Evolutionary conservation across 2,113 vertebrate species (phyloP).

Genomic region (Butorides virescens): DNA sequence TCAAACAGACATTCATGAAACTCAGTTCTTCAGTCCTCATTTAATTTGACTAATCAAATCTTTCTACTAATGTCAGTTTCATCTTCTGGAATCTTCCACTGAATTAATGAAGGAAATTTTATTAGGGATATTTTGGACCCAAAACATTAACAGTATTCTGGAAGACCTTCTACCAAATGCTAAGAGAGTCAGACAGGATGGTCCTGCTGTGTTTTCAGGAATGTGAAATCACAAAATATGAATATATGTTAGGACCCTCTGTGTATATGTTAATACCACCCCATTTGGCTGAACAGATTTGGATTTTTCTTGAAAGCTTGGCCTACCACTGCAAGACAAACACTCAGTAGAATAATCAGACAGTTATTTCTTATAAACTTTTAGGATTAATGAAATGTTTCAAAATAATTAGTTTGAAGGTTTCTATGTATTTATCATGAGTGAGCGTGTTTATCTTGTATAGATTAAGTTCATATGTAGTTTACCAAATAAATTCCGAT

Average conservation of each 20-base stretch:
- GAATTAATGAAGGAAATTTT: neutral
- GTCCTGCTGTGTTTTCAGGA: neutral
- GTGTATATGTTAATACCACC: neutral
- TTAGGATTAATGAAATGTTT: neutral
- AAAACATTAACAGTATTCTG: neutral
- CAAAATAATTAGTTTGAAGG: neutral
- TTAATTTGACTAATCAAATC: neutral
- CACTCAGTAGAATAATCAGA: neutral
- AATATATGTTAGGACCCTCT: neutral
- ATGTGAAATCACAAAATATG: neutral
- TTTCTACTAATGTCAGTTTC: neutral
- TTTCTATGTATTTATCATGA: neutral
- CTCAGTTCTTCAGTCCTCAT: neutral
- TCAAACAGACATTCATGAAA: neutral
- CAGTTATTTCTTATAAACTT: neutral
- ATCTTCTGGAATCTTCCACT: neutral
- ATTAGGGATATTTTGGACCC: neutral
- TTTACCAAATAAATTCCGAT: neutral
- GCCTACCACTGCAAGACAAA: neutral
- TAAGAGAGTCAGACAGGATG: neutral
- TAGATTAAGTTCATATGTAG: neutral
- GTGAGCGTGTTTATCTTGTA: neutral
- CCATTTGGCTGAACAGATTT: neutral
- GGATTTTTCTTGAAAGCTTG: neutral
- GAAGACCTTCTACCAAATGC: neutral